phyloP scores from a whole-genome alignment of 2,113 vertebrate genomes.

The Sapajus apella region DNA sequence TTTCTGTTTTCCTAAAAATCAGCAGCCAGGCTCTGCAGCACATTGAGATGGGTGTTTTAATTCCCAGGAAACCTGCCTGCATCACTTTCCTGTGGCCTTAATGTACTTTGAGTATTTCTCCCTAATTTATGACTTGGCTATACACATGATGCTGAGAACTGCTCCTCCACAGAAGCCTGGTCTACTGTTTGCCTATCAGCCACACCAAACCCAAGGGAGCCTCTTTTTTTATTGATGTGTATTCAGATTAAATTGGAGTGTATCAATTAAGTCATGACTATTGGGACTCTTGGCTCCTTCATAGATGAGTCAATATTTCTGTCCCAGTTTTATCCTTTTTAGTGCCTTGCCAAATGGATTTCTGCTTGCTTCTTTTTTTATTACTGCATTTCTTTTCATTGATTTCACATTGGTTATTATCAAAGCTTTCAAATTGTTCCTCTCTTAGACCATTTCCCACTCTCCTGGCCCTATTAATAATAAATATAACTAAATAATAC shows the following conservation, averaged over 20 bases:
- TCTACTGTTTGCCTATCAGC: not conserved
- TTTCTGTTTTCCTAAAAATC: not conserved
- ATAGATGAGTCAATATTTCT: not conserved
- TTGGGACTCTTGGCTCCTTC: not conserved
- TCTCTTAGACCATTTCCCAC: not conserved
- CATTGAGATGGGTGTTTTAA: not conserved
- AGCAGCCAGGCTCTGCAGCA: not conserved
- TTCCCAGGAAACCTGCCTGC: not conserved
- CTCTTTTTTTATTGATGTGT: not conserved
- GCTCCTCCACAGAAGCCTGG: not conserved
- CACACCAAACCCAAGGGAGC: too few relatives aligned
- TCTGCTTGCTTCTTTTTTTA: not conserved
- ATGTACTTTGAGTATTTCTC: too few relatives aligned
- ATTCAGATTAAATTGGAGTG: not conserved
- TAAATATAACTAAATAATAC: not conserved
- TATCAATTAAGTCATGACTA: not conserved
- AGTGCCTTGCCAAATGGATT: not conserved
- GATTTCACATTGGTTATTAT: not conserved
- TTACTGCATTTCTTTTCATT: not conserved
- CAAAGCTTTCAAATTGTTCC: not conserved
- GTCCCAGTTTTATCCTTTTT: not conserved
- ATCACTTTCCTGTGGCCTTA: fast-evolving
- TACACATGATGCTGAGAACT: not conserved
- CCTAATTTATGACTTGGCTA: not conserved
- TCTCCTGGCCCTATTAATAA: not conserved